A percentile compares a stretch with the other conserved stretches of the same genome.
Evolutionary conservation across 2,797 vertebrate genomes (phyloP).

Genomic region (Petrocephalus sullivani): DNA sequence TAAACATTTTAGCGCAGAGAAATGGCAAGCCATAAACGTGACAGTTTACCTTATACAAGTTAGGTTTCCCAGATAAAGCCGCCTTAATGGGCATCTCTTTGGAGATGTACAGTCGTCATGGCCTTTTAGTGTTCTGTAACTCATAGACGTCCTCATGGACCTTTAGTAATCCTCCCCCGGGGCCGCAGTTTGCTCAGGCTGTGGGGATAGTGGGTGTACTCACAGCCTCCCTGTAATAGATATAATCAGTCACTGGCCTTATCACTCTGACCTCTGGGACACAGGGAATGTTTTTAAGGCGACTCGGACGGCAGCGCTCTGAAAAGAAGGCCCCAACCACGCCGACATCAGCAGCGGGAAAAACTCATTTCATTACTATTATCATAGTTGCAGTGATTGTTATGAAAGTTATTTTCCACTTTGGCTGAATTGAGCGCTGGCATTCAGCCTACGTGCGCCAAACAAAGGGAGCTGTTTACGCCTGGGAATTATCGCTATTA

Average conservation of each 20-base stretch:
- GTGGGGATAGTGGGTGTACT: conserved; percentile 25
- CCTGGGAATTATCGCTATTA: conserved; percentile 31
- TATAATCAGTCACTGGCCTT: conserved; percentile 3
- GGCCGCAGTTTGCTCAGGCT: conserved; percentile 31
- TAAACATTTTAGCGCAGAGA: background rate
- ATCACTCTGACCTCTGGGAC: background rate
- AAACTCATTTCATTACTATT: conserved; percentile 20
- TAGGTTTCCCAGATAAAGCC: conserved; percentile 29
- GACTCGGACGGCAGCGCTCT: background rate
- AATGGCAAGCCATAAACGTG: conserved; percentile 16
- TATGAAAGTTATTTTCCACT: background rate
- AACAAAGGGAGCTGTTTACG: conserved; percentile 27
- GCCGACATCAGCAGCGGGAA: background rate
- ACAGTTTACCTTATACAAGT: conserved; percentile 38
- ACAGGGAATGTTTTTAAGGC: background rate
- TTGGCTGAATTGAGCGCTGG: background rate
- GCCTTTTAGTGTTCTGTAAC: conserved; percentile 26
- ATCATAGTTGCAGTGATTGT: conserved; percentile 15
- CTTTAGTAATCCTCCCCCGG: background rate
- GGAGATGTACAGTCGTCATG: conserved; percentile 32
- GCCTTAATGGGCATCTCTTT: conserved; percentile 29
- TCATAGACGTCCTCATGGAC: conserved; percentile 27
- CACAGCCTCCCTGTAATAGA: background rate
- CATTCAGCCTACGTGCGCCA: background rate
- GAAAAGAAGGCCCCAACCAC: background rate